Base-by-base conservation (phyloP, 2,888 invertebrate genomes). In the Lydus trimaculatus region DNA sequence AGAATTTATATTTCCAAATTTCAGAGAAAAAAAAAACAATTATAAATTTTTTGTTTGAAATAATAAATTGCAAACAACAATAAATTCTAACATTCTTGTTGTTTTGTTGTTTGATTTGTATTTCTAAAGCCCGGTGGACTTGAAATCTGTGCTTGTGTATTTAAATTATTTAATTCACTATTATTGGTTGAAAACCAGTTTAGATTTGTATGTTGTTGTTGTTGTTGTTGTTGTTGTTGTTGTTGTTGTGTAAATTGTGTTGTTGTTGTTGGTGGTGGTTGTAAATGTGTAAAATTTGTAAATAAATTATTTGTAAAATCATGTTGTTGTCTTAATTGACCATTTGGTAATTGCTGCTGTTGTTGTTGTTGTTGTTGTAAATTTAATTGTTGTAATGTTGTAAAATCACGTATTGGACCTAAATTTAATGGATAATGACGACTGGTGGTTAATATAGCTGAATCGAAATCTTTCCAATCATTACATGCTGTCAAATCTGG, bases 401-500 rank as follows among this genome's bases (percentile, higher is more conserved):
- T 66, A 71, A 73, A 76, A 63, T 84, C 84, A 72, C 84, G 84
- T 63, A 82, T 81, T 67, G 84, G 86, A 67, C 85, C 75, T 73
- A 82, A 75, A 75, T 81, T 83, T 73, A 84, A 71, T 78, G 86
- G 86, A 81, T 86, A 87, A 83, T 87, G 87, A 73, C 91, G 90
- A 72, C 91, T 91, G 73, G 91, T 92, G 72, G 92, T 91, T 84
- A 95, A 90, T 79, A 97, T 97, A 76, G 97, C 97, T 69, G 97
- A 96, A 88, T 98, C 97, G 88, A 97, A 90, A 76, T 94, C 91
- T 79, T 95, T 94, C 95, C 96, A 96, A 86, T 96, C 95, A 77
- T 91, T 87, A 85, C 89, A 91, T 80, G 88, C 87, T 75, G 86
- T 85, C 80, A 87, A 86, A 81, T 86, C 88, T 89, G 78, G 25